Conservation (phyloP, 2,113 vertebrate genomes). For the Oplegnathus fasciatus region DNA sequence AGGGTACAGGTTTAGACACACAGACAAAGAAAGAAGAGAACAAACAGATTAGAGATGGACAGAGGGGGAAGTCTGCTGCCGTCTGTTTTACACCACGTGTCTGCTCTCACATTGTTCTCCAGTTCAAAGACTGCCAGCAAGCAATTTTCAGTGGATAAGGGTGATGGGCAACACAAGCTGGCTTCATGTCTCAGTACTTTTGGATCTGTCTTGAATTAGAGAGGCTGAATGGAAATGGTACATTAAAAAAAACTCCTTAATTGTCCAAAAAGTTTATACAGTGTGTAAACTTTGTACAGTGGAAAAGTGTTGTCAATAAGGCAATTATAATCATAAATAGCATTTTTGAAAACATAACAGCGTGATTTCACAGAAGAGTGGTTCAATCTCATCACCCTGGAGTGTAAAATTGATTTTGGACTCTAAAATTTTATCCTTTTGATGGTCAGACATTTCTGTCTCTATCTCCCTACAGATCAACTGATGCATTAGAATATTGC, state of each 20-base stretch:
- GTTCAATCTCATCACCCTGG: not conserved
- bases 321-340: slow-evolving; percentile 24
- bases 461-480: not conserved
- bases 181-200: not conserved
- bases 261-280: not conserved
- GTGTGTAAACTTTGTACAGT: not conserved
- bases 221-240: not conserved
- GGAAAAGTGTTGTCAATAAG: not conserved
- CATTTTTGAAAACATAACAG: slow-evolving; percentile 2
- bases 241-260: not conserved
- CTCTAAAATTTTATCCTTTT: not conserved
- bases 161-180: not conserved
- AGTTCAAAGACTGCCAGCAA: slow-evolving; percentile 28
- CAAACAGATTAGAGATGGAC: slow-evolving; percentile 32
- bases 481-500: not conserved
- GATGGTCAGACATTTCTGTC: not conserved
- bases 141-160: not conserved
- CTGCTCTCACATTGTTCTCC: slow-evolving; percentile 20
- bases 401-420: slow-evolving; percentile 18
- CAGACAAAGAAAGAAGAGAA: slow-evolving; percentile 10
- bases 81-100: slow-evolving; percentile 29
- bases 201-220: not conserved
- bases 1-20: slow-evolving; percentile 41
- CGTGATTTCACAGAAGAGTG: not conserved
- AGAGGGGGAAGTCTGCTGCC: not conserved